phyloP scores from a whole-genome alignment of 2,888 invertebrate species.

The Amphiduros pacificus region DNA sequence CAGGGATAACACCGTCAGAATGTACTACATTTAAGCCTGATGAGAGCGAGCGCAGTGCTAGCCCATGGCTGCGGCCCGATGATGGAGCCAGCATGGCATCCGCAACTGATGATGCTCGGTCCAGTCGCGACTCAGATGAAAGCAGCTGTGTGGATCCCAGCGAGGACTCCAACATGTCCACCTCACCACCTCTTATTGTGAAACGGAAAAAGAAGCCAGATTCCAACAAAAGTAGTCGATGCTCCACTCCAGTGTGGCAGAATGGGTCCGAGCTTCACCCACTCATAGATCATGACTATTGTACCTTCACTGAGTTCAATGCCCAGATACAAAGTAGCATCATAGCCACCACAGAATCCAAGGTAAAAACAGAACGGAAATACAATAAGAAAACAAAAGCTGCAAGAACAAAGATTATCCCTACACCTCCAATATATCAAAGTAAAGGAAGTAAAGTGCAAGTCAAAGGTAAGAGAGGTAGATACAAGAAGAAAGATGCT shows the following conservation, averaged over 20 bases:
- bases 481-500: conserved; percentile 1
- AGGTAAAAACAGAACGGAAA: conserved; percentile 22
- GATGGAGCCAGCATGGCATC: not conserved
- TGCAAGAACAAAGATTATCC: conserved; percentile 23
- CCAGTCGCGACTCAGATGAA: not conserved
- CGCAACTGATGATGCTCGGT: not conserved
- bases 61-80: not conserved
- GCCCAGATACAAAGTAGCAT: conserved; percentile 37
- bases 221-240: too few species aligned
- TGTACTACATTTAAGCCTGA: not conserved
- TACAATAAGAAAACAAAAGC: conserved; percentile 29
- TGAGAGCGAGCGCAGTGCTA: not conserved
- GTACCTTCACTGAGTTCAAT: conserved; percentile 33
- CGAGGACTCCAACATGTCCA: not conserved
- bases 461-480: conserved; percentile 5
- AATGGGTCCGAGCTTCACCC: conserved; percentile 28
- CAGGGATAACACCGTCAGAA: conserved; percentile 3
- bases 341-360: conserved; percentile 34
- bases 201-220: not conserved
- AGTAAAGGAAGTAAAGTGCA: conserved; percentile 1
- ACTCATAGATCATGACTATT: conserved; percentile 39
- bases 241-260: too few species aligned
- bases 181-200: not conserved
- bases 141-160: not conserved
- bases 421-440: too few species aligned